Conservation (phyloP, 2,797 vertebrate genomes). For the Scleropages formosus region DNA sequence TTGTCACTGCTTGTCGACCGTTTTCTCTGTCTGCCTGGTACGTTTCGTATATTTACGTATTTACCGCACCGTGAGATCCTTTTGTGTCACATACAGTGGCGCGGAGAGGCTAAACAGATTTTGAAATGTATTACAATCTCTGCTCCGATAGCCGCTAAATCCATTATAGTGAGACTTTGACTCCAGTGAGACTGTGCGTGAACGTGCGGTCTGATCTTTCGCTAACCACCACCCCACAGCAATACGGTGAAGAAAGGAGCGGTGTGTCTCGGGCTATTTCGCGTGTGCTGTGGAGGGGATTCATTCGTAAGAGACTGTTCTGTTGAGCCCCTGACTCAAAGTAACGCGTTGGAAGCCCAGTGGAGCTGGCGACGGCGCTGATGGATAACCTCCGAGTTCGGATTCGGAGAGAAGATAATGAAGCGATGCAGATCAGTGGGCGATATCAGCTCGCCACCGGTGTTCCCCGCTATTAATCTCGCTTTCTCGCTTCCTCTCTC, state of each 20-base stretch:
- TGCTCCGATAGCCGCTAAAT: constrained; percentile 8
- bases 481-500: constrained; percentile 45
- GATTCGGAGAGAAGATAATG: constrained; percentile 70
- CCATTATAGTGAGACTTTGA: constrained; percentile 14
- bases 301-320: constrained; percentile 12
- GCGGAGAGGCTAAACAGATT: background rate
- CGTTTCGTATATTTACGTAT: constrained; percentile 9
- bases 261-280: background rate
- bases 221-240: no score
- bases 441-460: constrained; percentile 51
- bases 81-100: constrained; percentile 2
- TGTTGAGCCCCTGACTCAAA: constrained; percentile 46
- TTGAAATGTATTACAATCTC: background rate
- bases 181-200: constrained; percentile 6
- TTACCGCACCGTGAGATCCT: background rate
- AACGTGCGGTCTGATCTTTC: background rate
- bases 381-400: constrained; percentile 58
- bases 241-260: no score
- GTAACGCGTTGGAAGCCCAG: constrained; percentile 57
- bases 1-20: background rate
- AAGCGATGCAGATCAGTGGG: constrained; percentile 74
- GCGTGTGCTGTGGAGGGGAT: background rate
- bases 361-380: constrained; percentile 55
- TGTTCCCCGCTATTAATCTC: constrained; percentile 68
- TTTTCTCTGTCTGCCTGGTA: background rate